Base-by-base conservation (phyloP, 2,113 vertebrate species). In the Zosterops borbonicus region DNA sequence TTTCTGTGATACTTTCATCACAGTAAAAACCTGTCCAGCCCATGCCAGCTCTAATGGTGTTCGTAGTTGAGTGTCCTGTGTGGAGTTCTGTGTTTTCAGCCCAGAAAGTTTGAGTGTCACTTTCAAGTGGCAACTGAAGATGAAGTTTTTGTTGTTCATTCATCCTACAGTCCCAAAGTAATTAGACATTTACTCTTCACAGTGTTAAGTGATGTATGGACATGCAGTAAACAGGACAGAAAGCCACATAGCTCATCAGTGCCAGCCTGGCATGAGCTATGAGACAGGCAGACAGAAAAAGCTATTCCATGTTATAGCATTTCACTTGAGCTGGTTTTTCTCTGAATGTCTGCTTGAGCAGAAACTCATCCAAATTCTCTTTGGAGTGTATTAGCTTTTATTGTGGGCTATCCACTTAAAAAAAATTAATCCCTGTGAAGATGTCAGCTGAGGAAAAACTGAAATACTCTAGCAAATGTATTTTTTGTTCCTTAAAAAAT, bases 351-450 rank as follows among this genome's bases (percentile, higher is more conserved):
- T 88, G 14, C 41, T 65, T 71, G 46, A 88, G 63, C 67, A 86
- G 63, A 83, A 83, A 70, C 11, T 49, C 42, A 70, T 70, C 35
- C 18, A 42, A 24, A 24, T 73, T 76, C 29, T 88, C 37, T 83
- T 60, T 53, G 46, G 37, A 92, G 77, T 44, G 60, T 21, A 60
- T 75, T 84, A 59, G 44, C 22, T 91, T 84, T 82, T 71, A 39
- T 73, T 89, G 64, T 87, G 39, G 60, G 9, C 60, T 94, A 42
- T 62, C 42, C 71, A 73, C 76, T 60, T 73, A 42, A 76, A 91
- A 92, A 91, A 91, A 75, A 39, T 31, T 74, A 89, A 84, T 94
- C 47, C 31, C 73, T 59, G 21, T 87, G n/a, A 78, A 89, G 74
- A 63, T 68, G 52, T 82, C 69, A 78, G 56, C 39, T 68, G 44